A percentile compares a stretch with the other conserved stretches of the same genome.
Conservation (phyloP, 2,888 invertebrate species). For the Orchesella flavescens region DNA sequence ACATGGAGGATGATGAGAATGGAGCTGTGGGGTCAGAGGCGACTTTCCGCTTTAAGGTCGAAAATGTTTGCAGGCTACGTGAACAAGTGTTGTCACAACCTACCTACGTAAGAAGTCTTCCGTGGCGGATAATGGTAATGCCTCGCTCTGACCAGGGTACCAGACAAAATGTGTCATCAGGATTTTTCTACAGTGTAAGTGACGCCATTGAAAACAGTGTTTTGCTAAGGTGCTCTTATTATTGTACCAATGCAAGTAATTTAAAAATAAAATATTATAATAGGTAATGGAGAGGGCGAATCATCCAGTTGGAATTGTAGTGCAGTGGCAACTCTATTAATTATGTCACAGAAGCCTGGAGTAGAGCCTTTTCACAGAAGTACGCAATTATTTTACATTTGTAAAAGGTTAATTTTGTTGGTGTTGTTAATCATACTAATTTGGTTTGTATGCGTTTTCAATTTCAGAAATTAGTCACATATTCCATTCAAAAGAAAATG, state of each 20-base stretch:
- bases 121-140: conserved; percentile 99
- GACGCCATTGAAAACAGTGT: background rate
- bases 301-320: conserved; percentile 99
- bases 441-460: conserved; percentile 49
- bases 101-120: conserved; percentile 94
- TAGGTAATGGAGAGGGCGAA: conserved; percentile 98
- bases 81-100: conserved; percentile 88
- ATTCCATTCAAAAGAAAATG: conserved; percentile 93
- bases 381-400: conserved; percentile 74
- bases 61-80: conserved; percentile 90
- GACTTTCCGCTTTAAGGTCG: conserved; percentile 90
- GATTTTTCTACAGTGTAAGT: conserved; percentile 77
- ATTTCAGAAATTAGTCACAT: conserved; percentile 88
- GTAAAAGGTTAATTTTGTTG: conserved; percentile 3
- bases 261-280: conserved; percentile 73
- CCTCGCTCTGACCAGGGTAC: conserved; percentile 83
- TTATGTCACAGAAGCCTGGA: conserved; percentile 92
- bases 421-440: conserved; percentile 5
- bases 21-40: conserved; percentile 90
- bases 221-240: background rate
- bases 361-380: conserved; percentile 89
- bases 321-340: conserved; percentile 92
- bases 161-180: conserved; percentile 75
- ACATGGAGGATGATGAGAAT: conserved; percentile 71
- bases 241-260: background rate